Evolutionary conservation across 1,140 invertebrate species (phyloP).

Genomic region (Brachionus plicatilis): DNA sequence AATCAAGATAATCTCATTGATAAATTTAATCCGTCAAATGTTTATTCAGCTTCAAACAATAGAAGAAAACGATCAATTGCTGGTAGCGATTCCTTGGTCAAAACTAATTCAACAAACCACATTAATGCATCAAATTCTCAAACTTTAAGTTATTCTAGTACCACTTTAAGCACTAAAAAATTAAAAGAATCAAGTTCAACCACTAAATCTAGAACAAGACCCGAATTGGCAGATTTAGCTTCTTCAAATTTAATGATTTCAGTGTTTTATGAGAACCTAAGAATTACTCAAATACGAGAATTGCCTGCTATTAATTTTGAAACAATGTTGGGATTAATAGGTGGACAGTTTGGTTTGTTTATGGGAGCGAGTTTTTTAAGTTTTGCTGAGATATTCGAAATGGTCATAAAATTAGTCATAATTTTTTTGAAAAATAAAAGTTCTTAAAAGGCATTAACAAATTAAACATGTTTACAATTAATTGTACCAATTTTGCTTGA

Average conservation of each 20-base stretch:
- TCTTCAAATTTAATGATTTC: neutral
- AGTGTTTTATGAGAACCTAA: neutral
- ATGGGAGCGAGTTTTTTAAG: neutral
- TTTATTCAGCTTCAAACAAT: neutral
- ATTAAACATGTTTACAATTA: no score
- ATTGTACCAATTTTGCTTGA: no score
- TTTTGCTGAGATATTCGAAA: neutral
- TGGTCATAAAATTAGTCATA: neutral
- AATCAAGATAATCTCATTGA: neutral
- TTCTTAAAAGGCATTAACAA: no score
- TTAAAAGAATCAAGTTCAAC: no score
- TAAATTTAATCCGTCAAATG: neutral
- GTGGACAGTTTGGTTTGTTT: neutral
- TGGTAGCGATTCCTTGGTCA: no score
- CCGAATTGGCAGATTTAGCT: neutral
- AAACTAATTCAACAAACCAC: no score
- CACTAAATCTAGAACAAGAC: no score
- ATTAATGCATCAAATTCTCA: no score
- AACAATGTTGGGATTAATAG: neutral
- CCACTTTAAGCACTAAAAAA: no score
- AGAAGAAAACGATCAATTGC: neutral
- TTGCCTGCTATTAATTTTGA: neutral
- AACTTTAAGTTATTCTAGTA: no score
- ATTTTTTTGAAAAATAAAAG: no score
- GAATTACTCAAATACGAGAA: neutral